These are phyloP conservation scores for Riptortus pedestris DNA, from an alignment of 1,140 invertebrate genomes.

Conservation along the genomic window DNA sequence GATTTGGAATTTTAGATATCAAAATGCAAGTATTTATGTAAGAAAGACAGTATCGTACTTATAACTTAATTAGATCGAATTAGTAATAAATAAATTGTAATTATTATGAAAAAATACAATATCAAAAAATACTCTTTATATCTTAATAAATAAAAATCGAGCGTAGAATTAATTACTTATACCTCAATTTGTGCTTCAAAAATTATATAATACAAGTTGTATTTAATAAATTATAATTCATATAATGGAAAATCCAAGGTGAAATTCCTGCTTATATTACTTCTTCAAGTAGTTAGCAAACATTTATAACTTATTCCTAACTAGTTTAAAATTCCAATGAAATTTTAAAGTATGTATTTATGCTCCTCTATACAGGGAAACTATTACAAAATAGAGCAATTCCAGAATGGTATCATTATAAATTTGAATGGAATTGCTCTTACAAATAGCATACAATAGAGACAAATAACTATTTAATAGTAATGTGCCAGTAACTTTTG, in stretches of 20 bases:
- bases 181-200: no score
- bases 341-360: no score
- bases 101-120: neutral
- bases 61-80: neutral
- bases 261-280: neutral
- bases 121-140: neutral
- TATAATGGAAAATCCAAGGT: neutral
- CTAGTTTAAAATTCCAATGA: no score
- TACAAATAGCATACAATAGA: no score
- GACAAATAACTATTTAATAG: no score
- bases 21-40: neutral
- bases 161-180: neutral
- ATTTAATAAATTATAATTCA: neutral
- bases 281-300: neutral
- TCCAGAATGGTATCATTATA: no score
- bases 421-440: no score
- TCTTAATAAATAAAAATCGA: neutral
- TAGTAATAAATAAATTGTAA: neutral
- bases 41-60: neutral
- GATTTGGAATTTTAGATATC: neutral
- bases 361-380: no score
- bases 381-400: no score
- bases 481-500: no score
- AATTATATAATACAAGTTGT: neutral
- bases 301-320: neutral